phyloP scores from a whole-genome alignment of 2,888 invertebrate genomes.

The Pomacea canaliculata region DNA sequence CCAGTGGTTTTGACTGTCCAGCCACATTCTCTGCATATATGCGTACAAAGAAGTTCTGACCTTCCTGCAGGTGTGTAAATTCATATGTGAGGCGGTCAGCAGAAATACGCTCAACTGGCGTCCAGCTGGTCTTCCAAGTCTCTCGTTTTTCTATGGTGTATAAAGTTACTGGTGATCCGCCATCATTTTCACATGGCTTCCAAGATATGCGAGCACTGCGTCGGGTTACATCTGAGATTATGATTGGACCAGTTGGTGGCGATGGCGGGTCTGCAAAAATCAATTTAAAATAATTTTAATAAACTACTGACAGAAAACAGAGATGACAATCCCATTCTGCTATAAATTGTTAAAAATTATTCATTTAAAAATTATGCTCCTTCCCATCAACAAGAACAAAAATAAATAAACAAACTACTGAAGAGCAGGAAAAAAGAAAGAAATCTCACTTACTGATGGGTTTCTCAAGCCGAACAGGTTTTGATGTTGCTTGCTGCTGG shows the following conservation, averaged over 20 bases:
- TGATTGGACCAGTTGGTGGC: slow-evolving; percentile 55
- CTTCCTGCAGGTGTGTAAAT: slow-evolving; percentile 78
- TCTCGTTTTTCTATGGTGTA: slow-evolving; percentile 86
- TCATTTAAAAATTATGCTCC: too few species aligned
- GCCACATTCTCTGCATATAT: slow-evolving; percentile 88
- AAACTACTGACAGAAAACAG: too few species aligned
- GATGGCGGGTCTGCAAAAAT: slow-evolving; percentile 50
- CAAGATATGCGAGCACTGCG: slow-evolving; percentile 49
- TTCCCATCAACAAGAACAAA: too few species aligned
- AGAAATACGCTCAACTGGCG: slow-evolving; percentile 46
- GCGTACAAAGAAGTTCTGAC: slow-evolving; percentile 86
- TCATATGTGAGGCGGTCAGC: slow-evolving; percentile 44
- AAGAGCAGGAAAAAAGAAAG: too few species aligned
- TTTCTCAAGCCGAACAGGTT: slow-evolving; percentile 50
- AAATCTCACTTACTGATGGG: slow-evolving; percentile 55
- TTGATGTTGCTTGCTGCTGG: slow-evolving; percentile 47
- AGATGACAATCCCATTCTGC: too few species aligned
- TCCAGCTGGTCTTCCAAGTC: slow-evolving; percentile 54
- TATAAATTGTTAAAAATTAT: too few species aligned
- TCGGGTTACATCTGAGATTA: slow-evolving; percentile 51
- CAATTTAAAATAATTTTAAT: background rate
- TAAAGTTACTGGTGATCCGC: slow-evolving; percentile 83
- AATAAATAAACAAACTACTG: too few species aligned
- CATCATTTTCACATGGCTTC: slow-evolving; percentile 74
- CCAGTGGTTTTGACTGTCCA: slow-evolving; percentile 82